Conservation (phyloP, 1,140 invertebrate genomes). For the Trypoxylus dichotomus region DNA sequence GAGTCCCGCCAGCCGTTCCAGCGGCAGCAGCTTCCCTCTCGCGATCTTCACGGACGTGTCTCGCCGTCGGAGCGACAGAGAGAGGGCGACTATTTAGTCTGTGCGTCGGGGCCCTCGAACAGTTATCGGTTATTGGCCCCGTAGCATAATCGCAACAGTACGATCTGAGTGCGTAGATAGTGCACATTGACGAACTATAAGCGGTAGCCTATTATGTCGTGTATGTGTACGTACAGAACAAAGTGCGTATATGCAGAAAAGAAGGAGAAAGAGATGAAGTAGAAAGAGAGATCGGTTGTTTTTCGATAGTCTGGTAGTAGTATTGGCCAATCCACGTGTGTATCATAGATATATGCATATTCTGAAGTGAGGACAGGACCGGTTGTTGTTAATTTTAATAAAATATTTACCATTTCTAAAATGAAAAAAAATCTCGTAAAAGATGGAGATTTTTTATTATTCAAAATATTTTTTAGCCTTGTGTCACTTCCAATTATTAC, state of each 20-base stretch:
- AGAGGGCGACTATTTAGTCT: conserved; percentile 24
- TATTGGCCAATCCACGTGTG: conserved; percentile 29
- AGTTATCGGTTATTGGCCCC: conserved; percentile 28
- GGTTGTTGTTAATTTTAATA: neutral
- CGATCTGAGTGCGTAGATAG: neutral
- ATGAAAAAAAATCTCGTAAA: too few relatives aligned
- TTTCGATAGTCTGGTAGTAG: conserved; percentile 13
- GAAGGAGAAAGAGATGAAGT: neutral
- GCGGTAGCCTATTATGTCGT: neutral
- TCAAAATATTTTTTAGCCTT: too few relatives aligned
- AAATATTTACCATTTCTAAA: too few relatives aligned
- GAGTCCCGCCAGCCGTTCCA: too few relatives aligned
- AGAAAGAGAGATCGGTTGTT: conserved; percentile 9
- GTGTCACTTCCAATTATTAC: too few relatives aligned
- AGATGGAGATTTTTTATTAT: too few relatives aligned
- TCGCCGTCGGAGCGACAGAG: too few relatives aligned
- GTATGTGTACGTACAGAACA: neutral
- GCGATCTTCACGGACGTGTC: too few relatives aligned
- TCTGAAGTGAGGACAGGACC: neutral
- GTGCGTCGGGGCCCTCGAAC: conserved; percentile 1
- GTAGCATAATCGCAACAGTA: conserved; percentile 27
- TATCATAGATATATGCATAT: conserved; percentile 20
- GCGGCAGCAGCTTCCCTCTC: neutral
- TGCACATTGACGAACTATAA: neutral
- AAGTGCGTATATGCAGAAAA: neutral